Conservation (phyloP, 2,888 invertebrate genomes). For the Gortyna flavago region DNA sequence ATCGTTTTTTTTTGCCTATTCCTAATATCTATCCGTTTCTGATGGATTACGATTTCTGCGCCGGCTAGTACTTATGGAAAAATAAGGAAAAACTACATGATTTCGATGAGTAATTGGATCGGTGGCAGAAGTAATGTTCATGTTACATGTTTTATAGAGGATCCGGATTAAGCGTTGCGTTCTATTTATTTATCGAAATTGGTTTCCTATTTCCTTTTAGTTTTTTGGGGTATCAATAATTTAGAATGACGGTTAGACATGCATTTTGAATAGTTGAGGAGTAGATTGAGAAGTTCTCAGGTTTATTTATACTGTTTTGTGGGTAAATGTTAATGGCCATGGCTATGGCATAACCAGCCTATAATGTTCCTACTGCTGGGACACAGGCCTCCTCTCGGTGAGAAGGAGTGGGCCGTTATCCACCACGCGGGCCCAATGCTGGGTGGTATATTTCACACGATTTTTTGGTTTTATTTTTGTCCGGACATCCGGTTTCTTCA, state of each 20-base stretch:
- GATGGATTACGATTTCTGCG: constrained; percentile 22
- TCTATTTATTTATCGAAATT: constrained; percentile 67
- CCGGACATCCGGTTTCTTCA: too few species aligned
- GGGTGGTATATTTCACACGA: too few species aligned
- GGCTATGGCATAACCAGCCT: too few species aligned
- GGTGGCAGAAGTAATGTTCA: constrained; percentile 55
- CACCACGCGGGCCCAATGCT: too few species aligned
- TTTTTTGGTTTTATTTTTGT: too few species aligned
- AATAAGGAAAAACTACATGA: constrained; percentile 50
- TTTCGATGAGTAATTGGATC: constrained; percentile 59
- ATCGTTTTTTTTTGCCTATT: neutral
- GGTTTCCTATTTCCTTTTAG: constrained; percentile 53
- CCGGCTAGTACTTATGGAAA: constrained; percentile 34
- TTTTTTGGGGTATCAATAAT: constrained; percentile 17
- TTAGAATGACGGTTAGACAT: constrained; percentile 10
- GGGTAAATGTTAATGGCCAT: neutral
- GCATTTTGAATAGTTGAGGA: constrained; percentile 7
- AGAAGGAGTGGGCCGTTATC: too few species aligned
- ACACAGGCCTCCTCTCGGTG: too few species aligned
- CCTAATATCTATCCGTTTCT: neutral
- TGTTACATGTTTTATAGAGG: constrained; percentile 66
- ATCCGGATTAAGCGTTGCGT: constrained; percentile 64
- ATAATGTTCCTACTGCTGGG: too few species aligned
- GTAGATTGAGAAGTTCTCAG: neutral
- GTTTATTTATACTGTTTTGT: neutral